phyloP scores from a whole-genome alignment of 2,113 vertebrate species.

The Eudyptes chrysolophus region DNA sequence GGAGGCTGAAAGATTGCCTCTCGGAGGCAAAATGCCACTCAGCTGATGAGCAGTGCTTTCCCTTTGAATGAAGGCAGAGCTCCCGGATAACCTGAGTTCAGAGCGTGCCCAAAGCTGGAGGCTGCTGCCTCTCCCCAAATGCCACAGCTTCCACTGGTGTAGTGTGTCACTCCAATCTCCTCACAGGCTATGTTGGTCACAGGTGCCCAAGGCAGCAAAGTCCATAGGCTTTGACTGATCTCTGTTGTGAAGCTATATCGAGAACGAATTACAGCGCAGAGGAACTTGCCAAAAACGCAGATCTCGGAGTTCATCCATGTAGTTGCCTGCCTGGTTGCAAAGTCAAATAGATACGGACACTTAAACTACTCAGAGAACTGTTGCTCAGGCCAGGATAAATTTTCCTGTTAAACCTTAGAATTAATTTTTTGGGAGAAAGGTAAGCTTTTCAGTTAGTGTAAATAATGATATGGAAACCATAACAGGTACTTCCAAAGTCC shows the following conservation, averaged over 20 bases:
- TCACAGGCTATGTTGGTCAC: neutral
- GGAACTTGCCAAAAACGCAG: neutral
- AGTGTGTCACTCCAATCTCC: fast-evolving
- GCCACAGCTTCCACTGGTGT: neutral
- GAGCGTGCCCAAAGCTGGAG: neutral
- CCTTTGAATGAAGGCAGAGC: neutral
- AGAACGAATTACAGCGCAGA: neutral
- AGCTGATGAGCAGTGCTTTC: fast-evolving
- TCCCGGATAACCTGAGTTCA: neutral
- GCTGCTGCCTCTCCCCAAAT: neutral
- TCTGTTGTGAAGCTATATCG: neutral
- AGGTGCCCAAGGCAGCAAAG: fast-evolving
- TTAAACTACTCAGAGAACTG: neutral
- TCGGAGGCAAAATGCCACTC: neutral
- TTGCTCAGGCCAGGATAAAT: neutral
- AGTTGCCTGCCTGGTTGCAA: neutral
- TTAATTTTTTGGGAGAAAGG: neutral
- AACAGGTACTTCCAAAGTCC: neutral
- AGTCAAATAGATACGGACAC: neutral
- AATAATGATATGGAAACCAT: neutral
- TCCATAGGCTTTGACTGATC: neutral
- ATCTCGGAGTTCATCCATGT: fast-evolving
- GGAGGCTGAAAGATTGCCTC: neutral
- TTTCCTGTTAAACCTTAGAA: neutral
- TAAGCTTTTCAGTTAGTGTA: neutral